Evolutionary conservation across 2,113 vertebrate genomes (phyloP).

Genomic region (Cygnus atratus): DNA sequence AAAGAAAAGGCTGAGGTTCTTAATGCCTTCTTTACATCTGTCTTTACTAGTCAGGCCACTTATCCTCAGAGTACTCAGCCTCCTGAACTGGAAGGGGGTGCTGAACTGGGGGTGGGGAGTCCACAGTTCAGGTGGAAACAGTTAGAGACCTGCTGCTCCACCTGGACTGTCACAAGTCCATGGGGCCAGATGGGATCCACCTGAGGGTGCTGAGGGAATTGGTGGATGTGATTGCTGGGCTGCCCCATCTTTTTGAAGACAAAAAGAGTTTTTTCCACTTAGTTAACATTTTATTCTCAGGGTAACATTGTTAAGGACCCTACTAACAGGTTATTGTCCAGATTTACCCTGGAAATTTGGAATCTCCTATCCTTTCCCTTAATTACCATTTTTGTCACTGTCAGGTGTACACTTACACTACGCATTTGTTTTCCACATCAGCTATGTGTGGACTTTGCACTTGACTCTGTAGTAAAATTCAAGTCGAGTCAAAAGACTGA

Average conservation of each 20-base stretch:
- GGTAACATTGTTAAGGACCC: not conserved
- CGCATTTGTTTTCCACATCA: not conserved
- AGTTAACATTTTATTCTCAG: not conserved
- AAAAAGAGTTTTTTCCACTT: not conserved
- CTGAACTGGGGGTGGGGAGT: too few relatives aligned
- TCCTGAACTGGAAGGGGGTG: too few relatives aligned
- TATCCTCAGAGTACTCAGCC: too few relatives aligned
- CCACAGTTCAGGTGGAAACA: too few relatives aligned
- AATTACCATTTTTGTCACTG: not conserved
- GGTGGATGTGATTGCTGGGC: too few relatives aligned
- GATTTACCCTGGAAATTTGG: not conserved
- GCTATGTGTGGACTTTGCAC: not conserved
- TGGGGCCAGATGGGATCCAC: too few relatives aligned
- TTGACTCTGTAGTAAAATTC: not conserved
- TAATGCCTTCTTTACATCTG: too few relatives aligned
- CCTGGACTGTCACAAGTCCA: too few relatives aligned
- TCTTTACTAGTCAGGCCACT: too few relatives aligned
- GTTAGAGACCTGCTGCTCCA: too few relatives aligned
- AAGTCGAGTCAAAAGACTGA: not conserved
- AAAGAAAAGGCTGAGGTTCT: too few relatives aligned
- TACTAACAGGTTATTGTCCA: rapidly evolving
- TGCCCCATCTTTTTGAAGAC: not conserved
- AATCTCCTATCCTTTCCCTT: not conserved
- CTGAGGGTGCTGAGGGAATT: too few relatives aligned
- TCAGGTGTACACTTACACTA: not conserved